Evolutionary conservation across 2,113 vertebrate genomes (phyloP).

Genomic region (Ceyx cyanopectus): DNA sequence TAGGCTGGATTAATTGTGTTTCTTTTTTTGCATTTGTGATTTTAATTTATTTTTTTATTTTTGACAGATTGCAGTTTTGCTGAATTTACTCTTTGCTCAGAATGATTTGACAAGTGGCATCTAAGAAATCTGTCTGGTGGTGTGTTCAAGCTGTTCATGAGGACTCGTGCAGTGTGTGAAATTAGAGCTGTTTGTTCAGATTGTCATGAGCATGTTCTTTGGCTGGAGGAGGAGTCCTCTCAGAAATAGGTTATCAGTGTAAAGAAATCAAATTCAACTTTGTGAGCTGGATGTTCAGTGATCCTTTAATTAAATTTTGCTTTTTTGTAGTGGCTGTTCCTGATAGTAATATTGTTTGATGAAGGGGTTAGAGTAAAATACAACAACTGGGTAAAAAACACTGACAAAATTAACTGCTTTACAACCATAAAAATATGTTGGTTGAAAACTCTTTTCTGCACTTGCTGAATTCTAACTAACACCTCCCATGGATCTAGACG

Average conservation of each 20-base stretch:
- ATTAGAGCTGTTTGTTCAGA: conserved; percentile 27
- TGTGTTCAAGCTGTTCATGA: conserved; percentile 43
- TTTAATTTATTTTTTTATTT: neutral
- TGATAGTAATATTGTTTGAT: neutral
- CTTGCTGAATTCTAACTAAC: neutral
- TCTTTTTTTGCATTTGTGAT: neutral
- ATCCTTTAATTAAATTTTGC: neutral
- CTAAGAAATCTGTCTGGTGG: conserved; percentile 22
- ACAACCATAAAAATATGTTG: neutral
- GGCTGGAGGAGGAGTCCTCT: neutral
- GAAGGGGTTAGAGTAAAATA: neutral
- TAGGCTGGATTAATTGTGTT: conserved; percentile 18
- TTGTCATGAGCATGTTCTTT: neutral
- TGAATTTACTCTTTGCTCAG: conserved; percentile 53
- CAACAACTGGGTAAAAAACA: neutral
- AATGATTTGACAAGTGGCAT: conserved; percentile 40
- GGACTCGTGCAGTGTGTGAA: conserved; percentile 17
- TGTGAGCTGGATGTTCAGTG: neutral
- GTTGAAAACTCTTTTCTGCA: neutral
- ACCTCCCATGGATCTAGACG: neutral
- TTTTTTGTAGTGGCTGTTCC: neutral
- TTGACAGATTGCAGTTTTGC: conserved; percentile 22
- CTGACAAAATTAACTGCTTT: neutral
- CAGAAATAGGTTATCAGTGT: neutral
- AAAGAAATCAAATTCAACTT: neutral